Percentiles rank a stretch among this genome's conserved stretches.
phyloP scores from a whole-genome alignment of 1,140 invertebrate species.

The Condylostylus longicornis region DNA sequence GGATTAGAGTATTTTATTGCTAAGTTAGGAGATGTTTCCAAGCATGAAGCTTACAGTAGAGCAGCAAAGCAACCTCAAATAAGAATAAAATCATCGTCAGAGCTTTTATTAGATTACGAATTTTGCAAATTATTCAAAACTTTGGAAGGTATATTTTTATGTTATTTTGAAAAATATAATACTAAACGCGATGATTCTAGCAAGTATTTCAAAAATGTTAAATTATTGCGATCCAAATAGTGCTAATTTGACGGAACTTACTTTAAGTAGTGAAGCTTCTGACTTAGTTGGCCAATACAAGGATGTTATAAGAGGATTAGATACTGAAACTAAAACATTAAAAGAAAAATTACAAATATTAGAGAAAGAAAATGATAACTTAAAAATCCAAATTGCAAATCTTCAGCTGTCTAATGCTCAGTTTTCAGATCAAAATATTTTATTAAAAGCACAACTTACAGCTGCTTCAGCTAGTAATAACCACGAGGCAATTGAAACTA shows the following conservation, averaged over 20 bases:
- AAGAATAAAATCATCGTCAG: constrained; percentile 52
- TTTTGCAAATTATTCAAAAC: constrained; percentile 81
- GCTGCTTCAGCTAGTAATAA: constrained; percentile 7
- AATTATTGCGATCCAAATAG: constrained; percentile 27
- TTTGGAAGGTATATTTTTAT: constrained; percentile 45
- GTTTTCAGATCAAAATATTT: constrained; percentile 73
- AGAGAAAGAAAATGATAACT: constrained; percentile 36
- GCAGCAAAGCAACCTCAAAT: constrained; percentile 89
- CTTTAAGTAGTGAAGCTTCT: constrained; percentile 37
- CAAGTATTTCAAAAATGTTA: constrained; percentile 22
- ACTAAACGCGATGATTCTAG: constrained; percentile 9
- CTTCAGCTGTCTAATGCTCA: constrained; percentile 54
- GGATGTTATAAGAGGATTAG: constrained; percentile 76
- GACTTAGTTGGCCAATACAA: constrained; percentile 66
- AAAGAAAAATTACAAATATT: constrained; percentile 38
- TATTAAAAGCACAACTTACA: constrained; percentile 59
- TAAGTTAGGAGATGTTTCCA: constrained; percentile 70
- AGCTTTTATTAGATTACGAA: constrained; percentile 86
- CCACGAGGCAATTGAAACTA: constrained; percentile 11
- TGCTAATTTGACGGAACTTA: constrained; percentile 37
- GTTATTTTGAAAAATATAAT: background rate
- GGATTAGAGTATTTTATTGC: constrained; percentile 80
- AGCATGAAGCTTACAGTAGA: constrained; percentile 79
- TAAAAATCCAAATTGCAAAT: constrained; percentile 49
- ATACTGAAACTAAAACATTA: constrained; percentile 51